Conservation (phyloP, 2,113 vertebrate species). For the Anthoscopus minutus region DNA sequence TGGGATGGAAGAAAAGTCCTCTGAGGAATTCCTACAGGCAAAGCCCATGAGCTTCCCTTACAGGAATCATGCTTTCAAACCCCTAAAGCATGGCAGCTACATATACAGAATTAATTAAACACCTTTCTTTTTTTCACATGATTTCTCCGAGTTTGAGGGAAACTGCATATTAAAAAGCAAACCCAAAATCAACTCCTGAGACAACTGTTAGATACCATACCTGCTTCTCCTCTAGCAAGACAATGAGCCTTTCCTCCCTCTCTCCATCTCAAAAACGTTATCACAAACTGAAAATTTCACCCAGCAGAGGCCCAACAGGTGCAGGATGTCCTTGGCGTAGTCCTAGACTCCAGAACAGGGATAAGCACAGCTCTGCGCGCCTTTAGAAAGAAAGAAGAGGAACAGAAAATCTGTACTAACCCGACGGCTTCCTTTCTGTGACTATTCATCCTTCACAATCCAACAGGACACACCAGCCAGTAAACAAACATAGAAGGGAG, state of each 20-base stretch:
- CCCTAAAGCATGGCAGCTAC: not conserved
- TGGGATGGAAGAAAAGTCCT: not conserved
- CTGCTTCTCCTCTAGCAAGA: not conserved
- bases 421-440: not conserved
- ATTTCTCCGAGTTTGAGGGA: not conserved
- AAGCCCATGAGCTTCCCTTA: not conserved
- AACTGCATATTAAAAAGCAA: not conserved
- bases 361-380: fast-evolving
- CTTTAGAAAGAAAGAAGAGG: fast-evolving
- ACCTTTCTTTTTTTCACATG: not conserved
- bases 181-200: not conserved
- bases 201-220: not conserved
- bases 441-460: slow-evolving; percentile 34
- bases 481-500: slow-evolving; percentile 32
- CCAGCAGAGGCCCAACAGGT: fast-evolving
- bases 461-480: slow-evolving; percentile 1
- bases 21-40: not conserved
- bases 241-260: not conserved
- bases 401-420: not conserved
- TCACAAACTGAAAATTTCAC: not conserved
- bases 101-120: not conserved
- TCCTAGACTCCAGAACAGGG: not conserved
- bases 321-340: fast-evolving
- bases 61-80: not conserved
- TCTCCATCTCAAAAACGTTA: not conserved